Base-by-base conservation (phyloP, 2,113 vertebrate genomes). In the Perca flavescens region DNA sequence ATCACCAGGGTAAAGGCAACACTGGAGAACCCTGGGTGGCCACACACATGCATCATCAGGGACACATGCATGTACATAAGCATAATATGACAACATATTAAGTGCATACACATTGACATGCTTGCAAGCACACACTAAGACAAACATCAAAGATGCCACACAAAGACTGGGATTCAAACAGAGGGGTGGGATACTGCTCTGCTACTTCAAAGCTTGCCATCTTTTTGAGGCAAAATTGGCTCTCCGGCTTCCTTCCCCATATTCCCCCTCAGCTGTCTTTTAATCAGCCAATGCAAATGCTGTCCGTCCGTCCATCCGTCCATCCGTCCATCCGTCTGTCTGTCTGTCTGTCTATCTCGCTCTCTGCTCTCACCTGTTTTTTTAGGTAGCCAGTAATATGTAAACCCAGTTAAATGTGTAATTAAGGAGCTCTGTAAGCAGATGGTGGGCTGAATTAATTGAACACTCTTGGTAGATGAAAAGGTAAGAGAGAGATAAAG, bases 381-480 rank as follows among this genome's bases (percentile, higher is more conserved):
- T 88, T 77, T 90, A 85, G 83, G 50, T 82, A 80, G 82, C 43
- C 83, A 86, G 77, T 88, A 77, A 91, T 82, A 91, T 82, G 82
- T 89, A 84, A 91, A 89, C 90, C 87, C 80, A 87, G 84, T 91
- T 93, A 92, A 94, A 93, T 91, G 82, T 71, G 83, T 94, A 91
- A 92, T 94, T 91, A 94, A 79, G 78, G 79, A 89, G 80, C 89
- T 82, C 71, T 76, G 68, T 85, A 80, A 91, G 89, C 91, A 93
- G 92, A 91, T 93, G 90, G 88, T 71, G 50, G 72, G 81, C 61
- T 74, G 79, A 91, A 90, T 94, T 91, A 91, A 87, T 92, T 87
- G 78, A 87, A 83, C 79, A 84, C 60, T 87, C 77, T 90, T 84
- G 72, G 72, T 73, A 68, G 84, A 89, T 86, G 85, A 91, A 90